Evolutionary conservation across 1,140 invertebrate species (phyloP), one percentile per base, ranked within the genome.

Genomic region (Meloidogyne floridensis): DNA sequence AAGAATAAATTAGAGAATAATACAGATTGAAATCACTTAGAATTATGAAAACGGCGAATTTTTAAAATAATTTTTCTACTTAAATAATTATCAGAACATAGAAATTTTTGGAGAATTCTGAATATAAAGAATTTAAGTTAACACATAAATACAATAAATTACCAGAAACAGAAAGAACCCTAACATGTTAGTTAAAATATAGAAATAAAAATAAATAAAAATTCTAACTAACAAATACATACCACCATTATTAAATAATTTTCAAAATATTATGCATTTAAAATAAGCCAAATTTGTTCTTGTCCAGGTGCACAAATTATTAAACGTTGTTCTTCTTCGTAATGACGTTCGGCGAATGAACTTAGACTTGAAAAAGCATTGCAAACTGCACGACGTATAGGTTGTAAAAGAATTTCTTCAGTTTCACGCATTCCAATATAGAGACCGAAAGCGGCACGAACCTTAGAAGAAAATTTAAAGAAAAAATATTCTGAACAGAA

Each of bases 381-480:
- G 20, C 82, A 82, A 15, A 89, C 80, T 13, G 65, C 77, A 69
- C 88, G 86, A 6, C 89, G 80, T 13, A 88, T 83, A 3, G 88
- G 89, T 47, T 87, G 82, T 9, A 89, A 83, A 3, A 89, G 84
- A 73, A 89, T 89, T 32, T 88, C 85, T 79, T 89, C 88, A 5
- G 88, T 89, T 69, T 89, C 88, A 11, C 65, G 56, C 9, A 84
- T 84, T 42, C 88, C 88, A 77, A 89, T 90, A 81, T 89, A 89
- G 13, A 89, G 80, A 13, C 79, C 75, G 70, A 87, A 90, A 15
- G 86, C 80, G 32, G 77, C 76, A 18, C 84, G 81, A 43, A 89
- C 79, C 88, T 89, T 73, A 71, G 86, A 81, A 20, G 11, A 18
- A 56, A 51, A 42, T 6, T 47, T 4, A 47, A 1, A 47, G 47